Evolutionary conservation across 1,140 invertebrate species (phyloP).

Genomic region (Solenopsis invicta): DNA sequence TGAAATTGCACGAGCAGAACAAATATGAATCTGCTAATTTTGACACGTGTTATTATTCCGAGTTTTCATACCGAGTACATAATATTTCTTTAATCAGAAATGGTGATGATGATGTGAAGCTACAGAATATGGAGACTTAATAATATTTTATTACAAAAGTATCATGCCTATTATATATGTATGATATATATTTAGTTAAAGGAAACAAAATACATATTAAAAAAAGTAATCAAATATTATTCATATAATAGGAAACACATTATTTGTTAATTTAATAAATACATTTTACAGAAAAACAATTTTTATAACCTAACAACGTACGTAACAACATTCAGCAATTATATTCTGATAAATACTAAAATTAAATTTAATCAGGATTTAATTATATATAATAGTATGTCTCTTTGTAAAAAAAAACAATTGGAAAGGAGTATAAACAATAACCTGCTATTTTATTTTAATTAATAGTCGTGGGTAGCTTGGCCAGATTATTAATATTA

Average conservation of each 20-base stretch:
- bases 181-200: neutral
- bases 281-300: neutral
- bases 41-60: neutral
- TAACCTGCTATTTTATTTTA: neutral
- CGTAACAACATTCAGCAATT: neutral
- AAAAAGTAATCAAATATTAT: neutral
- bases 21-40: slow-evolving; percentile 54
- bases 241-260: neutral
- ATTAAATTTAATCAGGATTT: neutral
- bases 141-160: neutral
- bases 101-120: neutral
- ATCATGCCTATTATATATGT: neutral
- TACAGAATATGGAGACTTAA: neutral
- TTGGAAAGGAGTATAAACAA: slow-evolving; percentile 17
- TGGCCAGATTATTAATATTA: slow-evolving; percentile 1
- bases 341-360: neutral
- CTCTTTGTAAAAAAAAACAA: neutral
- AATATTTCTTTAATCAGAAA: slow-evolving; percentile 8
- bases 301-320: neutral
- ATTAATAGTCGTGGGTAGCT: neutral
- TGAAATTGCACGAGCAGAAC: slow-evolving; percentile 57
- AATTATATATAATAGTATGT: neutral
- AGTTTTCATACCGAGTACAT: neutral
- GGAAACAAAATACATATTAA: neutral
- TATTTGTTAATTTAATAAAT: neutral